Evolutionary conservation across 2,113 vertebrate genomes (phyloP).

Genomic region (Varanus komodoensis): DNA sequence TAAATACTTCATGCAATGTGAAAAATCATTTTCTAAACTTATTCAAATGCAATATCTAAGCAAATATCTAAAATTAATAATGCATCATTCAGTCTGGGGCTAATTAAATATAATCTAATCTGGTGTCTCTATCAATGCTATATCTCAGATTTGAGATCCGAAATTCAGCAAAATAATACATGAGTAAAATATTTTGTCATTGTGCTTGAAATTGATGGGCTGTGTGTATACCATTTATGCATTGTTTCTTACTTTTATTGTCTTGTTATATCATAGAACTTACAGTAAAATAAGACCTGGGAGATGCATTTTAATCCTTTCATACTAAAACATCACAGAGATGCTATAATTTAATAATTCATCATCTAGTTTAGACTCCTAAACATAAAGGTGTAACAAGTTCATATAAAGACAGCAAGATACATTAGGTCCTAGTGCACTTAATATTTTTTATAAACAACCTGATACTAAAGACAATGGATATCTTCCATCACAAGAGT

Average conservation of each 20-base stretch:
- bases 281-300: not conserved
- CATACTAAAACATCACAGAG: not conserved
- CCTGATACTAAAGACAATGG: not conserved
- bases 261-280: not conserved
- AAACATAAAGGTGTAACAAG: not conserved
- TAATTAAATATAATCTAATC: conserved; percentile 14
- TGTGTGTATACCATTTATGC: not conserved
- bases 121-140: conserved; percentile 3
- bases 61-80: conserved; percentile 24
- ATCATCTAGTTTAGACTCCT: not conserved
- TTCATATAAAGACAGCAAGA: not conserved
- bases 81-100: conserved; percentile 18
- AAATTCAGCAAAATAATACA: conserved; percentile 2
- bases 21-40: conserved; percentile 7
- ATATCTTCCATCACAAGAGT: not conserved
- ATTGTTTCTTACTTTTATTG: not conserved
- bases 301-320: not conserved
- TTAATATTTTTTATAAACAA: not conserved
- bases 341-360: conserved; percentile 9
- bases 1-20: not conserved
- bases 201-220: conserved; percentile 13
- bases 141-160: conserved; percentile 8
- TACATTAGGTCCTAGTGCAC: not conserved
- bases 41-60: conserved; percentile 10
- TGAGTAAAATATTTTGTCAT: not conserved